Conservation (phyloP, 2,113 vertebrate genomes). For the Eidolon helvum region DNA sequence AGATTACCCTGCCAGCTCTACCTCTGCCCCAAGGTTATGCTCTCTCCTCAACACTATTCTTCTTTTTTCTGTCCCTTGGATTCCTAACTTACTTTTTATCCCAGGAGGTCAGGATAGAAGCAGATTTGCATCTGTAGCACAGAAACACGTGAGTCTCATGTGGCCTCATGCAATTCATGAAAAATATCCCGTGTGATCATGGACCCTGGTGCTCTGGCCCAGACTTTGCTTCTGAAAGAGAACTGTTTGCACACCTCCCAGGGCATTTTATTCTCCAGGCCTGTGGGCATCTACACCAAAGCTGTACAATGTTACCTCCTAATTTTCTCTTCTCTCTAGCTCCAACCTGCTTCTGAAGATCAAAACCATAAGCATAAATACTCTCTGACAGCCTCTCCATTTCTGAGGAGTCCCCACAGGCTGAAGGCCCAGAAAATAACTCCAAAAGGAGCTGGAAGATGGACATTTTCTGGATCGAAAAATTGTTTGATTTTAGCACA, state of each 20-base stretch:
- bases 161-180: neutral
- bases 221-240: neutral
- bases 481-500: neutral
- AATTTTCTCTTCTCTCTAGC: neutral
- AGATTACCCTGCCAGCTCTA: neutral
- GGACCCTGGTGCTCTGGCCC: neutral
- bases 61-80: neutral
- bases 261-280: neutral
- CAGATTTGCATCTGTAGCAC: neutral
- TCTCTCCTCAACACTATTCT: neutral
- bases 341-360: neutral
- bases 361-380: neutral
- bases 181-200: neutral
- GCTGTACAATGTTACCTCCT: neutral
- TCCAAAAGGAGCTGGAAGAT: neutral
- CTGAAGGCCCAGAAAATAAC: neutral
- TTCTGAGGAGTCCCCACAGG: neutral
- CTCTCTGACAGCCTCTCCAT: neutral
- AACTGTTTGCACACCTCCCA: neutral
- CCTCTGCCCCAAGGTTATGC: neutral
- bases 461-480: neutral
- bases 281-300: neutral
- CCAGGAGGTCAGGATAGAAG: neutral
- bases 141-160: neutral
- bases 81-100: constrained; percentile 42